Evolutionary conservation across 2,113 vertebrate species (phyloP).

Genomic region (Phodopus roborovskii): DNA sequence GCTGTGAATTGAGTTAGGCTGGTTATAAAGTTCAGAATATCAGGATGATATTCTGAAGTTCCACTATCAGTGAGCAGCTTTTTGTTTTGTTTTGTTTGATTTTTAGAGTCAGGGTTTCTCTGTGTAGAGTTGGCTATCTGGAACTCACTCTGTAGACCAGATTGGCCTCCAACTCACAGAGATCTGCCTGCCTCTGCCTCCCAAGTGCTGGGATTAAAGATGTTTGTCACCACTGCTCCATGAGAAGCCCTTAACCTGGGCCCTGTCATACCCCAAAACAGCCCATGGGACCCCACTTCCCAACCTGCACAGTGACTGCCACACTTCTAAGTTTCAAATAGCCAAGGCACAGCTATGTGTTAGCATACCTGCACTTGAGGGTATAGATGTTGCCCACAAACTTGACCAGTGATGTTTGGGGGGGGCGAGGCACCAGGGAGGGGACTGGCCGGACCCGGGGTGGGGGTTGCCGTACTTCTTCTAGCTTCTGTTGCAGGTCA

Average conservation of each 20-base stretch:
- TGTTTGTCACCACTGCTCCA: too few relatives aligned
- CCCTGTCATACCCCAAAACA: not conserved
- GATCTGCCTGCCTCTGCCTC: too few relatives aligned
- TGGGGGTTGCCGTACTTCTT: slow-evolving; percentile 89
- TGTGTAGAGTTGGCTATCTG: too few relatives aligned
- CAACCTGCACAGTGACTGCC: not conserved
- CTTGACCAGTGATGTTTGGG: slow-evolving; percentile 94
- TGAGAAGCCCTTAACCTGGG: not conserved
- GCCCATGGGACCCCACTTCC: not conserved
- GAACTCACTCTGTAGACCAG: too few relatives aligned
- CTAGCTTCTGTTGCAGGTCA: slow-evolving; percentile 85
- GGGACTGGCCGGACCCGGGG: slow-evolving; percentile 93
- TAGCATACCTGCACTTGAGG: slow-evolving; percentile 95
- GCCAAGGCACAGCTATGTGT: not conserved
- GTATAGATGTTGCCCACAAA: slow-evolving; percentile 97
- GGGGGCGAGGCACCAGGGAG: slow-evolving; percentile 94
- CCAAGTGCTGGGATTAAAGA: too few relatives aligned
- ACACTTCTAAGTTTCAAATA: not conserved
- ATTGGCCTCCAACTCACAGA: too few relatives aligned
- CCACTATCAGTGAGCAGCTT: not conserved
- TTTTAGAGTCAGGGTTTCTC: too few relatives aligned
- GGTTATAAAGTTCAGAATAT: not conserved
- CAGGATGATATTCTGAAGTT: not conserved
- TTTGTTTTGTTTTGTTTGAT: too few relatives aligned
- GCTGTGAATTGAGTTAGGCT: not conserved